These are phyloP conservation scores for Bruchidius siliquastri DNA, from an alignment of 2,888 invertebrate species.

Conservation along the genomic window DNA sequence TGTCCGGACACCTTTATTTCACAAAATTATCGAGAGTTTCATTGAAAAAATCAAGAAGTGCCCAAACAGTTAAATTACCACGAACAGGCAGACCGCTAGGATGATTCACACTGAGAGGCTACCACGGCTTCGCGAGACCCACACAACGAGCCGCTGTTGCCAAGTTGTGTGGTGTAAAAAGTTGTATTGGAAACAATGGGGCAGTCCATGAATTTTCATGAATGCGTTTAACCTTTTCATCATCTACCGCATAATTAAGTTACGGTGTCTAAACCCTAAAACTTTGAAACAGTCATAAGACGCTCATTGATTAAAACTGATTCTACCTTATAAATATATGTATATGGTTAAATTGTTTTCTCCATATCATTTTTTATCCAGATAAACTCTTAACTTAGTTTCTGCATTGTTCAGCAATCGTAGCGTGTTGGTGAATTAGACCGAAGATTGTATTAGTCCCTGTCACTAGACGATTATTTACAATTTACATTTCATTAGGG, in stretches of 20 bases:
- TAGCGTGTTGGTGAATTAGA: too few relatives aligned
- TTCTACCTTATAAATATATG: too few relatives aligned
- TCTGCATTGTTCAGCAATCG: too few relatives aligned
- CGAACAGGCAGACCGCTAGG: background rate
- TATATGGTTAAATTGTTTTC: too few relatives aligned
- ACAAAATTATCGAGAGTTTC: background rate
- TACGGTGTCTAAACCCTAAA: too few relatives aligned
- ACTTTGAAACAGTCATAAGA: too few relatives aligned
- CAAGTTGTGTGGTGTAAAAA: background rate
- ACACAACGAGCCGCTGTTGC: background rate
- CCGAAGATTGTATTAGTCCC: too few relatives aligned
- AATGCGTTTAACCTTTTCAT: background rate
- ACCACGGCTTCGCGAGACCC: background rate
- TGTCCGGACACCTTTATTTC: background rate
- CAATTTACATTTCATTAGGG: too few relatives aligned
- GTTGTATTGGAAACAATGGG: background rate
- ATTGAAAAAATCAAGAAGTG: background rate
- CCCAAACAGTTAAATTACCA: background rate
- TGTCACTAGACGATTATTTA: too few relatives aligned
- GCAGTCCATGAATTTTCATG: background rate
- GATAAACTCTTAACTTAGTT: too few relatives aligned
- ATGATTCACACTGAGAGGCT: background rate
- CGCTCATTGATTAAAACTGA: too few relatives aligned
- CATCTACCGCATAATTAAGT: background rate
- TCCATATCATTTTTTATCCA: too few relatives aligned